Base-by-base conservation (phyloP, 2,113 vertebrate genomes). In the Apteryx mantelli region DNA sequence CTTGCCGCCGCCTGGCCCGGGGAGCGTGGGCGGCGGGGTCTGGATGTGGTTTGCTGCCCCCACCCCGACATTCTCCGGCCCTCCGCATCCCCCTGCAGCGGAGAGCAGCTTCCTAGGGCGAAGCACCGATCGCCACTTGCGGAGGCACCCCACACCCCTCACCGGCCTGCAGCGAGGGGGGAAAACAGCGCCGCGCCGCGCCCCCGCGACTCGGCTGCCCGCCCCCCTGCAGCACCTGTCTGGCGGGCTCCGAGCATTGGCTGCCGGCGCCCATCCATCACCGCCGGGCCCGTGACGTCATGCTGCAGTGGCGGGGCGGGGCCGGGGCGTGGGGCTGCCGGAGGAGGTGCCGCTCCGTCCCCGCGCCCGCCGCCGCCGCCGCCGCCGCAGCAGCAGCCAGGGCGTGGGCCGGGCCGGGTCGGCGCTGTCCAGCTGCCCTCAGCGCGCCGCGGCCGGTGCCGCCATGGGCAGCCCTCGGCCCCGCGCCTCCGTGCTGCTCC, bases 261-360 rank as follows among this genome's bases (percentile, higher is more conserved):
- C 95, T 95, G 70, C 84, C 17, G 50, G 91, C 66, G 88, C 89
- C 86, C 95, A 46, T 95, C 94, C 86, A 38, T 96, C 97, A 86
- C 38, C 52, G 89, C 89, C 93, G n/a, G 94, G 93, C 93, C 74
- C 96, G 97, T 98, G 98, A 98, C 98, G 97, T 98, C 98, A 98
- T 98, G 91, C 97, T 98, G 98, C 98, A 98, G 98, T 97, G 98
- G 89, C 90, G 61, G 95, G 96, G 97, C 68, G 90, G 93, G 88
- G 84, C 94, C 68, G 93, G 73, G 87, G 95, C 61, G 64, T 84
- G 92, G 84, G 80, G 93, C 84, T 85, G 92, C 13, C 30, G 6
- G 64, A 36, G 19, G 69, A 50, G 75, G 88, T 78, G 69, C 69
- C 5, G 92, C 26, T 89, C 86, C n/a, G 77, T 75, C 61, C 65